phyloP scores from a whole-genome alignment of 2,113 vertebrate species.

The Centropus unirufus region DNA sequence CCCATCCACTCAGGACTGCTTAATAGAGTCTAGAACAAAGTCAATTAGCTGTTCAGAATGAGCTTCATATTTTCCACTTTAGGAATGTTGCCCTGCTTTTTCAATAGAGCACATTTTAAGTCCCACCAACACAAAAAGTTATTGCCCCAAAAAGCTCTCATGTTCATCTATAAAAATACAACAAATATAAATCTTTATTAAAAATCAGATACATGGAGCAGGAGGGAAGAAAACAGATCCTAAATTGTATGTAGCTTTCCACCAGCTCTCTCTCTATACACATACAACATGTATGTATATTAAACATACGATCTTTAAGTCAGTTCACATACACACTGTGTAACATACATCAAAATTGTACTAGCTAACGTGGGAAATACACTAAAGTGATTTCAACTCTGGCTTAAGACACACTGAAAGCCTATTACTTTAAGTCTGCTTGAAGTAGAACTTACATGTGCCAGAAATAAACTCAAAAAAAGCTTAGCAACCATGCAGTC shows the following conservation, averaged over 20 bases:
- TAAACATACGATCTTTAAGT: neutral
- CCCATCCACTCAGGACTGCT: neutral
- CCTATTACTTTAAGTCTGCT: neutral
- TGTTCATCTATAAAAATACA: neutral
- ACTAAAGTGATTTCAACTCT: neutral
- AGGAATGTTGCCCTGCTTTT: neutral
- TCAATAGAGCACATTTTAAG: neutral
- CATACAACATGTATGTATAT: accelerated
- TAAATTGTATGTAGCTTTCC: neutral
- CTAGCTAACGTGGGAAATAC: neutral
- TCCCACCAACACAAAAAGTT: neutral
- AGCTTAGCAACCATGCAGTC: neutral
- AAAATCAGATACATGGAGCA: accelerated
- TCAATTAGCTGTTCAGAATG: neutral
- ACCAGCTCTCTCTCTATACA: neutral
- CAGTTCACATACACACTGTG: neutral
- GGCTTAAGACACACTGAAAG: neutral
- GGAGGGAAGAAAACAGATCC: neutral
- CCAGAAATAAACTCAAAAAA: neutral
- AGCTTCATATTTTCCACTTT: neutral
- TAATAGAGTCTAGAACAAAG: neutral
- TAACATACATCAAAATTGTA: neutral
- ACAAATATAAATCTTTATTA: neutral
- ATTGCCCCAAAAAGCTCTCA: accelerated
- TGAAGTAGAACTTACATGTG: neutral